Percentiles rank a stretch among this genome's conserved stretches.
Conservation (phyloP, 2,888 invertebrate genomes). For the Pristionchus entomophagus region DNA sequence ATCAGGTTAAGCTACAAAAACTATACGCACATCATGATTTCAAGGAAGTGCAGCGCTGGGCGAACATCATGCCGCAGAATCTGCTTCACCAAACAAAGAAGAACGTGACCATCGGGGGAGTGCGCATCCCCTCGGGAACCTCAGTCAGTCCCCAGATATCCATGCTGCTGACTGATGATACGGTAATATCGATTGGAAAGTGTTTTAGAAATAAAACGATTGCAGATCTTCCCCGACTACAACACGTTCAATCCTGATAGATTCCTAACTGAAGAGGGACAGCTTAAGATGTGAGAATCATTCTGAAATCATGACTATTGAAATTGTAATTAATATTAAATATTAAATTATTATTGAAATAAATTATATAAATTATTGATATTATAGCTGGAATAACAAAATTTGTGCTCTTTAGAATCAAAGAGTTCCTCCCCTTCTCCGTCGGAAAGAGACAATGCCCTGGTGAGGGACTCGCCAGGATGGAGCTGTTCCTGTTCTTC, state of each 20-base stretch:
- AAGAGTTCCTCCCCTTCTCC: constrained; percentile 38
- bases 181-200: background rate
- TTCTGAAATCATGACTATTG: no score
- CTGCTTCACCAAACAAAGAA: constrained; percentile 44
- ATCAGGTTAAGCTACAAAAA: no score
- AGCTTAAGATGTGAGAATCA: constrained; percentile 1
- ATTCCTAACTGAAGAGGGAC: constrained; percentile 51
- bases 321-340: background rate
- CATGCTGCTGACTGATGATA: constrained; percentile 53
- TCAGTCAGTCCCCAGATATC: constrained; percentile 57
- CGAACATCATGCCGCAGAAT: constrained; percentile 57
- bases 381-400: no score
- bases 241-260: constrained; percentile 51
- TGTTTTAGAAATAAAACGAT: background rate
- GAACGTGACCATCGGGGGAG: background rate
- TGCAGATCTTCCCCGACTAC: constrained; percentile 56
- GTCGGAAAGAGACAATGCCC: background rate
- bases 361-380: no score
- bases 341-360: no score
- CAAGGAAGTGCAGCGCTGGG: constrained; percentile 58
- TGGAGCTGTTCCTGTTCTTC: constrained; percentile 42
- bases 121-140: constrained; percentile 52
- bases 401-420: no score
- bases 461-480: constrained; percentile 37
- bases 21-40: no score